Conservation (phyloP, 2,113 vertebrate genomes). For the Alethe diademata region DNA sequence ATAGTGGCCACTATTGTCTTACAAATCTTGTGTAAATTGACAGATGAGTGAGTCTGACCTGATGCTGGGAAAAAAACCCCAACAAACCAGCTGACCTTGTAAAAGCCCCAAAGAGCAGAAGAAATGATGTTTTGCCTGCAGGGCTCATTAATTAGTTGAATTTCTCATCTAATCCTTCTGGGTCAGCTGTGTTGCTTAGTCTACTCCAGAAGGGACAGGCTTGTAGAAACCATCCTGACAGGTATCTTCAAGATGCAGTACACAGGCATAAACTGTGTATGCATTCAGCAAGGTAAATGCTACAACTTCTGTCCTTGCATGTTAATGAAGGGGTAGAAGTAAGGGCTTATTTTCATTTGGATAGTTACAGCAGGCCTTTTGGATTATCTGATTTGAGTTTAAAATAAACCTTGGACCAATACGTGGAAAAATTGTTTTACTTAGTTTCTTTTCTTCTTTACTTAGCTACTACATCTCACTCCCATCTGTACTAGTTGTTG, state of each 20-base stretch:
- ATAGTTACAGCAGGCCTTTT: neutral
- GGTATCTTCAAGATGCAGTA: neutral
- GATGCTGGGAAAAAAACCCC: neutral
- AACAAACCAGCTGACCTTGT: constrained; percentile 37
- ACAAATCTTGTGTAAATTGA: neutral
- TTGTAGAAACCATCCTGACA: neutral
- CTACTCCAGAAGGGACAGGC: constrained; percentile 6
- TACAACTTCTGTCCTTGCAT: neutral
- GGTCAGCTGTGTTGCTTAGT: constrained; percentile 9
- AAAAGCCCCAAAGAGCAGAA: constrained; percentile 42
- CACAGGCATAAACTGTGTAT: neutral
- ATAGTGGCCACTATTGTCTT: neutral
- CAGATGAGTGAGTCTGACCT: constrained; percentile 11
- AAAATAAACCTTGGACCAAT: neutral
- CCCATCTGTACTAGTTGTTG: neutral
- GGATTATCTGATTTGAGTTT: neutral
- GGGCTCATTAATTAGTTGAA: constrained; percentile 55
- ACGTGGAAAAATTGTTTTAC: neutral
- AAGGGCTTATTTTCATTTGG: neutral
- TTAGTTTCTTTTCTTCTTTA: neutral
- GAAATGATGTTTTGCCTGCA: constrained; percentile 44
- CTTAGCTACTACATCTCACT: neutral
- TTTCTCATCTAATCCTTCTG: constrained; percentile 56
- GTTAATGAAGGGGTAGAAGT: neutral
- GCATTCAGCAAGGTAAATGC: neutral